Evolutionary conservation across 2,797 vertebrate species (phyloP).

Genomic region (Anniella stebbinsi): DNA sequence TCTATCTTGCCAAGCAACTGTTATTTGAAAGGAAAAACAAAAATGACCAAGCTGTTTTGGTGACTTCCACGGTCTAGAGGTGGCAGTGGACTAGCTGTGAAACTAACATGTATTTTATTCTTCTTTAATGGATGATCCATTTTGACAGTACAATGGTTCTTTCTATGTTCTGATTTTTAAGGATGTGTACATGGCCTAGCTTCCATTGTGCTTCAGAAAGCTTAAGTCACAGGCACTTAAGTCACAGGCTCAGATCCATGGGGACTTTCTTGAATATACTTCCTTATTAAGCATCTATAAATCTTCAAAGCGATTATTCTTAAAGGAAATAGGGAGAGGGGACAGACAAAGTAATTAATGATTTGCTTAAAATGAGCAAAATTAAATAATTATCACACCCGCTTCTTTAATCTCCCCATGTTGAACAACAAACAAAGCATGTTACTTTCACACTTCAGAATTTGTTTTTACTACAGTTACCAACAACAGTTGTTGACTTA

Average conservation of each 20-base stretch:
- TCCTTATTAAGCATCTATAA: not conserved
- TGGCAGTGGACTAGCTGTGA: not conserved
- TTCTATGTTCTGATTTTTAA: not conserved
- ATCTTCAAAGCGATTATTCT: slow-evolving; percentile 20
- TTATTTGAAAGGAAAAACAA: not conserved
- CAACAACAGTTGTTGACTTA: slow-evolving; percentile 67
- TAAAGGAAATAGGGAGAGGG: slow-evolving; percentile 36
- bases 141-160: not conserved
- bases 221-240: slow-evolving; percentile 21
- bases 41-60: not conserved
- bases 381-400: slow-evolving; percentile 71
- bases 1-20: not conserved
- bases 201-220: not conserved
- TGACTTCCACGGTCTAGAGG: not conserved
- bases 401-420: slow-evolving; percentile 67
- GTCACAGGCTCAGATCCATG: not conserved
- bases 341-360: slow-evolving; percentile 58
- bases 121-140: not conserved
- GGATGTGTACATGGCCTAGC: not conserved
- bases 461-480: slow-evolving; percentile 68
- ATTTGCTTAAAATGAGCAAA: slow-evolving; percentile 71
- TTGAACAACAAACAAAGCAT: slow-evolving; percentile 70
- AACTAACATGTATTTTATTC: not conserved
- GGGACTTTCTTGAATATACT: not conserved
- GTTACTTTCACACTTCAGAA: slow-evolving; percentile 75